Conservation (phyloP, 1,140 invertebrate species). For the Hesperophylax magnus region DNA sequence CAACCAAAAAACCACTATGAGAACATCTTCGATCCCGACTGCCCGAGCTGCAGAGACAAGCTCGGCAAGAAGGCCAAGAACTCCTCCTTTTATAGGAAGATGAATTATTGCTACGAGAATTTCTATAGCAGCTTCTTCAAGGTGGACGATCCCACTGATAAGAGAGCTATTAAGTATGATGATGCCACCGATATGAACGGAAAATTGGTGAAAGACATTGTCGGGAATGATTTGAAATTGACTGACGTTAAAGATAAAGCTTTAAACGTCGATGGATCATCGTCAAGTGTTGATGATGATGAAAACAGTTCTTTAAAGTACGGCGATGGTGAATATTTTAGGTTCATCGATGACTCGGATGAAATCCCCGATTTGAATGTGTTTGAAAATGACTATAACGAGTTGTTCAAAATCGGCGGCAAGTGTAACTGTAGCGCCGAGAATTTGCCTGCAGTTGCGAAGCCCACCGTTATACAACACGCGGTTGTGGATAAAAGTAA, state of each 20-base stretch:
- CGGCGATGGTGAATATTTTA: conserved; percentile 19
- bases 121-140: conserved; percentile 68
- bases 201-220: too few species aligned
- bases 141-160: neutral
- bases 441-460: too few species aligned
- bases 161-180: neutral
- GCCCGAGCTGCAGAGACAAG: conserved; percentile 16
- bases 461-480: neutral
- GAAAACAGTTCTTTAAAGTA: neutral
- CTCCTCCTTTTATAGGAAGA: conserved; percentile 65
- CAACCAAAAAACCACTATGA: conserved; percentile 34
- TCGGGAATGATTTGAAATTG: too few species aligned
- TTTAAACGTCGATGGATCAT: too few species aligned
- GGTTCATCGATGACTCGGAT: conserved; percentile 17
- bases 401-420: conserved; percentile 32
- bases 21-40: conserved; percentile 31
- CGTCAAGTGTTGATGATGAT: neutral
- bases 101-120: conserved; percentile 68
- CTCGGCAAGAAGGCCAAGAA: conserved; percentile 59
- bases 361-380: conserved; percentile 17
- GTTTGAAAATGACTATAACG: conserved; percentile 18
- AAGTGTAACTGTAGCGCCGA: neutral
- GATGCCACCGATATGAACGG: neutral
- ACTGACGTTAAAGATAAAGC: too few species aligned
- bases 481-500: neutral